Evolutionary conservation across 1,140 invertebrate species (phyloP).

Genomic region (Babylonia areolata): DNA sequence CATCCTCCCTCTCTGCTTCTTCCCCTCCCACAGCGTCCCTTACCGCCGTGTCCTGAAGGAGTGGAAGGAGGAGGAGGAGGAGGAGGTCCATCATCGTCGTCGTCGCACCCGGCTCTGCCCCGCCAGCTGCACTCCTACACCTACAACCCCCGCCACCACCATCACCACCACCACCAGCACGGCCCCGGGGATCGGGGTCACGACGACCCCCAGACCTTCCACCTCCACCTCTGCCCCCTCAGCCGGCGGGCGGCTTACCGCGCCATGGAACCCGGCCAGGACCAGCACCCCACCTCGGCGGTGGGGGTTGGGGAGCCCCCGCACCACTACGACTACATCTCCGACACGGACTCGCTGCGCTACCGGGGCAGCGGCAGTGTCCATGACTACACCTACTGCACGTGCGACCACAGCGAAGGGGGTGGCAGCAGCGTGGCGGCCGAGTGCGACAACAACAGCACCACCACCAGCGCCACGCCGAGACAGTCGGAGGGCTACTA

Average conservation of each 20-base stretch:
- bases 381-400: slow-evolving; percentile 12
- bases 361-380: background rate
- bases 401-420: slow-evolving; percentile 22
- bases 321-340: slow-evolving; percentile 37
- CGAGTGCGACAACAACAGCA: background rate
- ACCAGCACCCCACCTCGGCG: background rate
- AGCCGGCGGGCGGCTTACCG: slow-evolving; percentile 34
- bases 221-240: slow-evolving; percentile 35
- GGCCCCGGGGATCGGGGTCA: background rate
- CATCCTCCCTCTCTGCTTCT: background rate
- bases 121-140: slow-evolving; percentile 27
- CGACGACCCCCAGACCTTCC: slow-evolving; percentile 1
- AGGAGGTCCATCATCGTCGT: background rate
- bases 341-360: slow-evolving; percentile 30
- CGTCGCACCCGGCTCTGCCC: background rate
- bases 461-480: background rate
- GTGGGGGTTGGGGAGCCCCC: background rate
- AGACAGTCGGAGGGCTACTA: slow-evolving; percentile 33
- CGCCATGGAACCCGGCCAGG: slow-evolving; percentile 6
- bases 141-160: slow-evolving; percentile 28
- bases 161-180: background rate
- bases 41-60: slow-evolving; percentile 32
- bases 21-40: slow-evolving; percentile 22
- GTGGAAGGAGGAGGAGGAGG: background rate
- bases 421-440: background rate